Evolutionary conservation across 2,113 vertebrate genomes (phyloP), one percentile per base, ranked within the genome.

Genomic region (Lamprotornis superbus): DNA sequence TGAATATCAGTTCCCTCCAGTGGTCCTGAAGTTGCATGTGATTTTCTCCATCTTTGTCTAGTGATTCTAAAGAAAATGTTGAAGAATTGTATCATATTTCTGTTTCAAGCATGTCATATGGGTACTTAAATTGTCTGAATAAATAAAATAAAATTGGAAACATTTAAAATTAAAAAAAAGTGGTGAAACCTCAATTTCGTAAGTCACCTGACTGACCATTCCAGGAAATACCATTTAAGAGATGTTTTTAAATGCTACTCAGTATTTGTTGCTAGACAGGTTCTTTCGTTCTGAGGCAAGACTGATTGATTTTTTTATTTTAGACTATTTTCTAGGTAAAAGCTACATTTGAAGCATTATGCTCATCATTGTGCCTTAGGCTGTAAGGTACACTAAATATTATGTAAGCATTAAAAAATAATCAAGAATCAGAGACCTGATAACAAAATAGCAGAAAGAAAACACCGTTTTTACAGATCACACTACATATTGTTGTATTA

Each of bases 101-200:
- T 77, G 3, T 71, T 76, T 84, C 53, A 86, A n/a, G 70, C 6
- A 24, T 21, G 3, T 14, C 12, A 24, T 63, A 21, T 5, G 18
- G 10, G 1, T 68, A 39, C 27, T 80, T 59, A 46, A 70, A 37
- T 8, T 67, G 5, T 30, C 33, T 44, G 21, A 77, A 71, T 42
- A 89, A 89, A 69, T 55, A 52, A 18, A 60, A 59, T 46, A 42
- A 83, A 93, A 47, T 6, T 30, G 8, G 69, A 77, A 35, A 83
- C 1, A 23, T 9, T 22, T 27, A 49, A 85, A 83, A 59, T 6
- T 20, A 19, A 46, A 46, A 13, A 56, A 39, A 31, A 30, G 2
- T 0, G 9, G 7, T 40, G 46, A 82, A 39, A 65, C 7, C 10
- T 50, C 20, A 10, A 56, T 11, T 39, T 23, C 3, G 0, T 70